These are phyloP conservation scores for Mionectes macconnelli DNA, from an alignment of 2,113 vertebrate genomes.

Conservation along the genomic window DNA sequence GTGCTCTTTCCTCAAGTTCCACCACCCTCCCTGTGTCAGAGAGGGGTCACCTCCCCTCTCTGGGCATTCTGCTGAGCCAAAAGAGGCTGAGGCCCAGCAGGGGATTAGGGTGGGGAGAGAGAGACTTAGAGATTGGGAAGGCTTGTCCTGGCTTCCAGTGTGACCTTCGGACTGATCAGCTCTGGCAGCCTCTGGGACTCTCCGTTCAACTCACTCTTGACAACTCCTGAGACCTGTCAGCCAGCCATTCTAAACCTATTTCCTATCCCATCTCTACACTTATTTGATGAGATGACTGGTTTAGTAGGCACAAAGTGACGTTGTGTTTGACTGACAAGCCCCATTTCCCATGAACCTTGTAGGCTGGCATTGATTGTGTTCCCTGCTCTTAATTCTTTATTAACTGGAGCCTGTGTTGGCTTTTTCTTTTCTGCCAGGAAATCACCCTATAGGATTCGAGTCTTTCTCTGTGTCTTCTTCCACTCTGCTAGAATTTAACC, in stretches of 20 bases:
- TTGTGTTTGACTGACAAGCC: not conserved
- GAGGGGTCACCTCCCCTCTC: not conserved
- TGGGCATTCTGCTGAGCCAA: not conserved
- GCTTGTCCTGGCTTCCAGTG: not conserved
- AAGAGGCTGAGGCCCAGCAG: not conserved
- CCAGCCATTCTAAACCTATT: not conserved
- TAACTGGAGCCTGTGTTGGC: not conserved
- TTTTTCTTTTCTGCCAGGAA: not conserved
- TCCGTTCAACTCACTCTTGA: not conserved
- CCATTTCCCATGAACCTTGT: not conserved
- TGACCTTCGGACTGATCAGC: not conserved
- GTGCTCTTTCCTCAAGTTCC: not conserved
- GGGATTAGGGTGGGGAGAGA: not conserved
- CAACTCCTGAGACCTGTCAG: not conserved
- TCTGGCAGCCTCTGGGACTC: not conserved
- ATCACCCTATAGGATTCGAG: not conserved
- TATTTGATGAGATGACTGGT: not conserved
- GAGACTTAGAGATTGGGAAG: not conserved
- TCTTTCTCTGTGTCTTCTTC: not conserved
- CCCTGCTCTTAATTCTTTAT: conserved; percentile 11
- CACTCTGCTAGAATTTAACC: not conserved
- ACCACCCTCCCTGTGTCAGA: not conserved
- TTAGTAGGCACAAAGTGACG: not conserved
- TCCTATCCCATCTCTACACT: not conserved
- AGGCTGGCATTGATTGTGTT: not conserved